phyloP scores from a whole-genome alignment of 2,888 invertebrate species.

The Drosophila testacea region DNA sequence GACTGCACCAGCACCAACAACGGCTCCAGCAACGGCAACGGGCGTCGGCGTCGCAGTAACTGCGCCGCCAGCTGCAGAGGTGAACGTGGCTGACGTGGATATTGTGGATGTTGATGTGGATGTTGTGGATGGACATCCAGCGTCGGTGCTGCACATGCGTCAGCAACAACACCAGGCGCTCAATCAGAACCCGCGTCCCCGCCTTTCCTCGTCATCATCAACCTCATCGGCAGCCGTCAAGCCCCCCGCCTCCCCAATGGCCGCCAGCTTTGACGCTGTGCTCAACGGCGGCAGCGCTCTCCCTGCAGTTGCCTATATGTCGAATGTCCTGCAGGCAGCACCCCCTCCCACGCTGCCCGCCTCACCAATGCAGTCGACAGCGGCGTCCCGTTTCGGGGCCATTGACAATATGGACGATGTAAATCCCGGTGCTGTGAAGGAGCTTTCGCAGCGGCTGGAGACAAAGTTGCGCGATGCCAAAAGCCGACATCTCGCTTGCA shows the following conservation, averaged over 20 bases:
- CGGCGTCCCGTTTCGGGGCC: slow-evolving; percentile 60
- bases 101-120: slow-evolving; percentile 49
- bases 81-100: slow-evolving; percentile 38
- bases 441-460: slow-evolving; percentile 91
- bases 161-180: slow-evolving; percentile 80
- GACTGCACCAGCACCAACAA: slow-evolving; percentile 79
- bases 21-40: slow-evolving; percentile 42
- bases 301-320: slow-evolving; percentile 56
- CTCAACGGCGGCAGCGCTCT: slow-evolving; percentile 51
- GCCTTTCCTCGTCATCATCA: slow-evolving; percentile 53
- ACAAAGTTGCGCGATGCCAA: slow-evolving; percentile 92
- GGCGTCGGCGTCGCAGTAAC: slow-evolving; percentile 43
- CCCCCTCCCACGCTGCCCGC: slow-evolving; percentile 59
- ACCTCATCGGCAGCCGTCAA: slow-evolving; percentile 23
- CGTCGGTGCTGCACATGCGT: slow-evolving; percentile 78
- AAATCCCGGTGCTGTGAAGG: slow-evolving; percentile 84
- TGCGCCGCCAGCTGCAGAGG: slow-evolving; percentile 30
- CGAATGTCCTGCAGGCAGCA: slow-evolving; percentile 51
- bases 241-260: slow-evolving; percentile 49
- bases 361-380: slow-evolving; percentile 70
- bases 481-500: slow-evolving; percentile 91
- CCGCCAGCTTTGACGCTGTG: slow-evolving; percentile 52
- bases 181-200: slow-evolving; percentile 58
- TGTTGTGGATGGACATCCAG: slow-evolving; percentile 82
- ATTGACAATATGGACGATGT: slow-evolving; percentile 75